Evolutionary conservation across 2,797 vertebrate species (phyloP), one percentile per base, ranked within the genome.

Genomic region (Poeciliopsis paucimaculata): DNA sequence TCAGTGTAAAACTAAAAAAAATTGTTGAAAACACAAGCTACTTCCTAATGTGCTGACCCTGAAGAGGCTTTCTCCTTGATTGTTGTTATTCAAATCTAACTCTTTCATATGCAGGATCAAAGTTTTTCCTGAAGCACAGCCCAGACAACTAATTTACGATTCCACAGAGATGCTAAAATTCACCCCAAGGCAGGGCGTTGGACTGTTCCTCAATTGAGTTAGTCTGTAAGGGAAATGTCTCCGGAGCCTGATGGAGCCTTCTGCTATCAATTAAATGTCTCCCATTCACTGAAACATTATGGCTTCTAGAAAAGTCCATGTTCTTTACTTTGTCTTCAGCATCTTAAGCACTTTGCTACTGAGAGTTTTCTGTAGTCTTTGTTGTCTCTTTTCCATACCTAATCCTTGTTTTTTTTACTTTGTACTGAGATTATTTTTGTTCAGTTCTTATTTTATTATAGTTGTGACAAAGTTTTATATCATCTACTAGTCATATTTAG

Each of bases 41-140:
- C 60, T 60, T 71, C 45, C 47, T 80, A 78, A 62, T 79, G 77
- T 74, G 51, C 82, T 81, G 85, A 86, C 80, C 82, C 36, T 41
- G 53, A 68, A 31, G 49, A 16, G 34, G 45, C 5, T 31, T 5
- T 68, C 43, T 78, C 23, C 39, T 77, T 64, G 82, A 68, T 74
- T 81, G 39, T 10, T 5, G 36, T 68, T 43, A 43, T 43, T 70
- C n/a, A 71, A 66, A 43, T 43, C 39, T 7, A 70, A 70, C 66
- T 41, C 66, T 71, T 41, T 28, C 68, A 45, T 16, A 43, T n/a
- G n/a, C 5, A 41, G 10, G 62, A 36, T 36, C 34, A 8, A 36
- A 64, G 66, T 70, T 43, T 23, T 43, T 70, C 39, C 39, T 43
- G 4, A 15, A 70, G 41, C 68, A 16, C 1, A 82, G 66, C 46